phyloP scores from a whole-genome alignment of 2,797 vertebrate genomes.

The Micropoecilia bifurca region DNA sequence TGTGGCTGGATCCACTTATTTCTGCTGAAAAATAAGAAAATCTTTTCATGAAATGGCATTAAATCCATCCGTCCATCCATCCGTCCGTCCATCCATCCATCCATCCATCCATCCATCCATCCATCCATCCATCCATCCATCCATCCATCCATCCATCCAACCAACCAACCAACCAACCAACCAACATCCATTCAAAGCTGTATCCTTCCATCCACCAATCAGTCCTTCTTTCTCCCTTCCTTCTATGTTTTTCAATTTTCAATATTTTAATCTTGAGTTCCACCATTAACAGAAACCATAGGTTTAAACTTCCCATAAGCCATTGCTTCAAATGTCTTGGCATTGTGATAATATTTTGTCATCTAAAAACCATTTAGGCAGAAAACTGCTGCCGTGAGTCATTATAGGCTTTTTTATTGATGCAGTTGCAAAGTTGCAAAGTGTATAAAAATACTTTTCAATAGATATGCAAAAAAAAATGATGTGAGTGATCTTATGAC shows the following conservation, averaged over 20 bases:
- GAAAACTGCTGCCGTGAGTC: not conserved
- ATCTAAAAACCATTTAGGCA: not conserved
- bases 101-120: not conserved
- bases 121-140: not conserved
- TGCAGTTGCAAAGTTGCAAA: not conserved
- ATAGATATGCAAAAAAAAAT: not conserved
- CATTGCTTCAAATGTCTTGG: not conserved
- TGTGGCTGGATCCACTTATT: conserved; percentile 85
- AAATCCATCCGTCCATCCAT: not conserved
- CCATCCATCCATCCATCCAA: not conserved
- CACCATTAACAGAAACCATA: not conserved
- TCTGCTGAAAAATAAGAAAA: conserved; percentile 70
- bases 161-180: no score
- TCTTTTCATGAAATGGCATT: not conserved
- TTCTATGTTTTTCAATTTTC: not conserved
- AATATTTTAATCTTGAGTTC: not conserved
- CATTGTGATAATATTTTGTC: not conserved
- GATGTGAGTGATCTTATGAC: not conserved
- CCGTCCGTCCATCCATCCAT: not conserved
- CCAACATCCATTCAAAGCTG: no score
- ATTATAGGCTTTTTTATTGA: not conserved
- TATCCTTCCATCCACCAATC: not conserved
- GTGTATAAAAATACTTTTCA: not conserved
- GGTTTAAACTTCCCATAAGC: not conserved
- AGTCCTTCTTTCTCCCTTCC: not conserved